Evolutionary conservation across 35 echinoderm and acorn worm species (phyloP).

Genomic region (Lytechinus variegatus): DNA sequence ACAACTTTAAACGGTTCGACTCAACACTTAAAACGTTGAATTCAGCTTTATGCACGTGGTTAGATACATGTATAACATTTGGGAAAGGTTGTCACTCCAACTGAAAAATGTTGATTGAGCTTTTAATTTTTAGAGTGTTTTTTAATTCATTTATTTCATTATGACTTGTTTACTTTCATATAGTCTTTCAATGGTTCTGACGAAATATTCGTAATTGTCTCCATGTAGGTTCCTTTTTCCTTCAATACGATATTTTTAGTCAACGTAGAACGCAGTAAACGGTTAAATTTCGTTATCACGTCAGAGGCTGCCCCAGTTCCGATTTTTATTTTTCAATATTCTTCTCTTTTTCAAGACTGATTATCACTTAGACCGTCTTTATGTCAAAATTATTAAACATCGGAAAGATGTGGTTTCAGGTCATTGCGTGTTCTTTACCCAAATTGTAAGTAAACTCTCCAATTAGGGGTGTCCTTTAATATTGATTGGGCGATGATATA

Average conservation of each 20-base stretch:
- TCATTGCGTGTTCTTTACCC: not conserved
- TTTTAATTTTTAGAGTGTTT: not conserved
- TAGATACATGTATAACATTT: too few relatives aligned
- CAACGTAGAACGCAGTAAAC: not conserved
- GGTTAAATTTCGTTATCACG: not conserved
- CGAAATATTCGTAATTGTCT: not conserved
- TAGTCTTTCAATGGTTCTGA: not conserved
- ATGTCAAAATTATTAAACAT: not conserved
- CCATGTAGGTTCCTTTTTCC: not conserved
- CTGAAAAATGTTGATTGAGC: too few relatives aligned
- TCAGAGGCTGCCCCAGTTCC: not conserved
- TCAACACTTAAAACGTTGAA: too few relatives aligned
- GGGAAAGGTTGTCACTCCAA: too few relatives aligned
- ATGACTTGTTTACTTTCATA: too few relatives aligned
- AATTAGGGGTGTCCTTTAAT: not conserved
- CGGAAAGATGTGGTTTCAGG: not conserved
- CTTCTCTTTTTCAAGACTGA: not conserved
- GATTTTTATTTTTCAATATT: not conserved
- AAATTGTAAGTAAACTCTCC: not conserved
- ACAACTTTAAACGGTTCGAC: too few relatives aligned
- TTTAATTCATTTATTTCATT: not conserved
- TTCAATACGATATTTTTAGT: not conserved
- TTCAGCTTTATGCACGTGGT: too few relatives aligned
- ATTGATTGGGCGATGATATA: not conserved
- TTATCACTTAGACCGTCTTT: not conserved